Evolutionary conservation across 2,113 vertebrate genomes (phyloP), one percentile per base, ranked within the genome.

Genomic region (Vulpes vulpes): DNA sequence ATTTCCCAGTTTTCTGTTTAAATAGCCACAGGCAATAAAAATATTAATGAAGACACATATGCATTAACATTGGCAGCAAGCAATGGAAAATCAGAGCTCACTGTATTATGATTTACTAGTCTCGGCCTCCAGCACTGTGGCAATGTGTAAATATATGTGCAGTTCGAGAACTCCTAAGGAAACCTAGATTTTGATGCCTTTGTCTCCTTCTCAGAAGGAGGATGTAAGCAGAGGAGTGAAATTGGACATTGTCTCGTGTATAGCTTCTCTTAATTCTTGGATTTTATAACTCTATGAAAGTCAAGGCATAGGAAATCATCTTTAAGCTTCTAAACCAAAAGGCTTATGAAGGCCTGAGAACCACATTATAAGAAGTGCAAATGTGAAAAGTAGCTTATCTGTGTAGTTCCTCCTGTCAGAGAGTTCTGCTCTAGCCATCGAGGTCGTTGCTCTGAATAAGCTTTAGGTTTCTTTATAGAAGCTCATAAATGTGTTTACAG

Each of bases 41-140:
- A 97, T 98, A 98, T 98, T 98, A 98, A 98, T 98, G 98, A 99
- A 99, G 98, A 98, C 6, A 4, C 98, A 95, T 92, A 82, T 90
- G 76, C 84, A 97, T 83, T 98, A 98, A 94, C 89, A 82, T 16
- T 98, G 97, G 96, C 96, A 98, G 93, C 80, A 92, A 84, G 89
- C 92, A 97, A 96, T 97, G 93, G 81, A 96, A 78, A 98, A 98
- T 98, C 94, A 69, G 23, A 96, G 67, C 43, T 10, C 55, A 19
- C 19, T 27, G 0, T 25, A 78, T 97, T 83, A 76, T 69, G 93
- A 96, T 97, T 96, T 97, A 88, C 73, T 97, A 69, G 89, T 97
- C 64, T 84, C 55, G 96, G 80, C 17, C 0, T 93, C 57, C 96
- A 94, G 16, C 89, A 30, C 85, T 35, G 15, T 11, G 0, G 60